These are phyloP conservation scores for Lochmaea crataegi DNA, from an alignment of 2,888 invertebrate species.

Conservation along the genomic window DNA sequence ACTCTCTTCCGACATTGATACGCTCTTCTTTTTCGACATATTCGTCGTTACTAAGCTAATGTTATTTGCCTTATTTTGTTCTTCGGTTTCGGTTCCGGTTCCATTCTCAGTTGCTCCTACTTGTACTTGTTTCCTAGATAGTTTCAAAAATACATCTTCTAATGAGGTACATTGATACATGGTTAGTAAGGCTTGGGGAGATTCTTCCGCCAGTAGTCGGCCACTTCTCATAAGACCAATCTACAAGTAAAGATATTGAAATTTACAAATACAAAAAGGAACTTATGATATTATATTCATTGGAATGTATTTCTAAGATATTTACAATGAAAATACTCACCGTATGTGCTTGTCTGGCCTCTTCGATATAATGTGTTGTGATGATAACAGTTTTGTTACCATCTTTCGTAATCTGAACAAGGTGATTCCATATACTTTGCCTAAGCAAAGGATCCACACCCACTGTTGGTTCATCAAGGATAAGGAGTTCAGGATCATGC, in stretches of 20 bases:
- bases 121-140: constrained; percentile 84
- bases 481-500: constrained; percentile 89
- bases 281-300: too few relatives aligned
- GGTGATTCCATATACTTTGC: constrained; percentile 87
- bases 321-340: constrained; percentile 68
- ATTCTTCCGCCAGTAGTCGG: constrained; percentile 89
- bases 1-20: constrained; percentile 86
- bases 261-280: too few relatives aligned
- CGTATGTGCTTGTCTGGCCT: constrained; percentile 84
- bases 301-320: background rate
- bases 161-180: constrained; percentile 87
- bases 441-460: constrained; percentile 91
- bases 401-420: constrained; percentile 81
- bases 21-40: constrained; percentile 84
- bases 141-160: constrained; percentile 93
- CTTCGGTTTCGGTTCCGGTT: constrained; percentile 58
- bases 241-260: constrained; percentile 65
- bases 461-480: constrained; percentile 93
- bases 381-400: constrained; percentile 85
- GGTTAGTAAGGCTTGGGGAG: constrained; percentile 83
- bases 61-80: constrained; percentile 78
- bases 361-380: constrained; percentile 90
- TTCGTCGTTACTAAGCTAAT: constrained; percentile 85
- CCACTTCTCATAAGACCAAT: constrained; percentile 96
- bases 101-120: constrained; percentile 57